phyloP scores from a whole-genome alignment of 1,140 invertebrate species.

The Drosophila subpulchrella region DNA sequence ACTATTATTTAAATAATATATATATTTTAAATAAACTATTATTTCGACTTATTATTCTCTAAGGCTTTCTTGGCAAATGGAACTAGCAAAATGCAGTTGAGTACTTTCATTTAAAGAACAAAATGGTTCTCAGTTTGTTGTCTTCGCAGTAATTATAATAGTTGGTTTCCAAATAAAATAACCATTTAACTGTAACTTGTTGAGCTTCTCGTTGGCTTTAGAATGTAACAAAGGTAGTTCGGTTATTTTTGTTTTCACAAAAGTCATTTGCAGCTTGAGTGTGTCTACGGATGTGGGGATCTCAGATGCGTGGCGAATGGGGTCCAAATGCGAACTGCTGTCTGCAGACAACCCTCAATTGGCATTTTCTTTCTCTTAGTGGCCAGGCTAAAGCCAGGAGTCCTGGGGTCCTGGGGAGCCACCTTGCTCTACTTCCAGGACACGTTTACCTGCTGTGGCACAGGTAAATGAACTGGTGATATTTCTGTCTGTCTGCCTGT shows the following conservation, averaged over 20 bases:
- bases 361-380: conserved; percentile 67
- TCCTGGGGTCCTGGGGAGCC: conserved; percentile 2
- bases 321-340: conserved; percentile 35
- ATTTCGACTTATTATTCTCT: no score
- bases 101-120: no score
- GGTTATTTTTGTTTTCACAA: conserved; percentile 28
- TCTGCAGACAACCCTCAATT: conserved; percentile 45
- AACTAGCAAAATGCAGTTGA: no score
- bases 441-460: conserved; percentile 40
- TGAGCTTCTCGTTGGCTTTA: not conserved
- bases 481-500: conserved; percentile 23
- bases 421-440: conserved; percentile 40
- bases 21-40: no score
- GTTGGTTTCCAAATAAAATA: not conserved
- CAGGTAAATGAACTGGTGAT: conserved; percentile 77
- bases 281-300: not conserved
- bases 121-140: no score
- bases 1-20: no score
- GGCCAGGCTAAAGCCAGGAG: no score
- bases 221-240: not conserved
- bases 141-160: not conserved
- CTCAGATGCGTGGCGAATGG: conserved; percentile 38
- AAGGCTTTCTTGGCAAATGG: no score
- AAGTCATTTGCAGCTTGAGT: conserved; percentile 31
- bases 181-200: not conserved